These are phyloP conservation scores for Acanthurus leucopareius DNA, from an alignment of 2,797 vertebrate species.

Conservation along the genomic window DNA sequence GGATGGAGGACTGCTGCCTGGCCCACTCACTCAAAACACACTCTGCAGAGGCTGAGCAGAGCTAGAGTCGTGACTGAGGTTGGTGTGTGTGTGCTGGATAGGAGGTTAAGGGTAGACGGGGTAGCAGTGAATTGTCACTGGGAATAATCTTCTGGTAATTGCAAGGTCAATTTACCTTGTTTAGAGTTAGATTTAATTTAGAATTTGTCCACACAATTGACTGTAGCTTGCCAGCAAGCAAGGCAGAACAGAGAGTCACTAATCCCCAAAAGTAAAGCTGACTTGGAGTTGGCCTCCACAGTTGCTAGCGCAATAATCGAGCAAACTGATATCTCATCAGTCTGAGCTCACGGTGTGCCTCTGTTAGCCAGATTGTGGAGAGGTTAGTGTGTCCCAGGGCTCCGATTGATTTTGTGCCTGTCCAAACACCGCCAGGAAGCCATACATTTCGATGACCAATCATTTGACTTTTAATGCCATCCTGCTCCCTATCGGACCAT, in stretches of 20 bases:
- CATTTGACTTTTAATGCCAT: constrained; percentile 55
- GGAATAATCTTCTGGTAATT: constrained; percentile 30
- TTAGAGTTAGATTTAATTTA: constrained; percentile 49
- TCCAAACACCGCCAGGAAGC: constrained; percentile 67
- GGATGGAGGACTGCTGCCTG: constrained; percentile 44
- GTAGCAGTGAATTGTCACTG: constrained; percentile 25
- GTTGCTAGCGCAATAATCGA: constrained; percentile 31
- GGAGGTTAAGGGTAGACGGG: constrained; percentile 25
- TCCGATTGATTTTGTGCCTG: constrained; percentile 77
- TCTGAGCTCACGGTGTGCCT: constrained; percentile 37
- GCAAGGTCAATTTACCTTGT: constrained; percentile 38
- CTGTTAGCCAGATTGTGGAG: constrained; percentile 55
- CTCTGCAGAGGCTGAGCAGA: constrained; percentile 61
- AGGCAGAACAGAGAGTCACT: neutral
- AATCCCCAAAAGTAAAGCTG: neutral
- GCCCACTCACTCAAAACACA: constrained; percentile 69
- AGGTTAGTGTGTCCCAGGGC: constrained; percentile 70
- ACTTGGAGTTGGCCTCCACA: constrained; percentile 20
- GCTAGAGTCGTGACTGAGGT: constrained; percentile 70
- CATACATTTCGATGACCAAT: constrained; percentile 73
- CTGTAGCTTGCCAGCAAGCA: constrained; percentile 12
- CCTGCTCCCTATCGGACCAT: constrained; percentile 54
- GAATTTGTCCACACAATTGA: constrained; percentile 3
- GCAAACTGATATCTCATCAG: constrained; percentile 64
- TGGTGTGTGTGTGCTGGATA: constrained; percentile 33